These are phyloP conservation scores for Ptyas mucosa DNA, from an alignment of 2,113 vertebrate species.

Conservation along the genomic window DNA sequence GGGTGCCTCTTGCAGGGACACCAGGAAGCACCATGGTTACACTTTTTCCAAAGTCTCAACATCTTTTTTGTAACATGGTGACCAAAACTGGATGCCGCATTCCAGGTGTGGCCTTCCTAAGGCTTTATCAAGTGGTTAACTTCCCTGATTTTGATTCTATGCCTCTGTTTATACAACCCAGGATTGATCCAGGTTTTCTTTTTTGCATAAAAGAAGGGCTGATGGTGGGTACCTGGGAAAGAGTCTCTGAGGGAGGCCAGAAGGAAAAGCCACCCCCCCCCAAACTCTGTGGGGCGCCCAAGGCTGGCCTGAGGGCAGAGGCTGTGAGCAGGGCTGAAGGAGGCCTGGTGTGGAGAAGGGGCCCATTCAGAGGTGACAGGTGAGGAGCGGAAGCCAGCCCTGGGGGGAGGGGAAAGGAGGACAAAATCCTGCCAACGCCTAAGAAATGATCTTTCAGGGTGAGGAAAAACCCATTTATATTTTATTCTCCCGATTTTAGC, in stretches of 20 bases:
- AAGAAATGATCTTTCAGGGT: not conserved
- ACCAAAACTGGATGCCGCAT: no score
- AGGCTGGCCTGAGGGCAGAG: not conserved
- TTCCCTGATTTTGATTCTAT: not conserved
- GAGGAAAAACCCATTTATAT: not conserved
- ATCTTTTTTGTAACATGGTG: no score
- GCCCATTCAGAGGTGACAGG: not conserved
- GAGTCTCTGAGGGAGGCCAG: no score
- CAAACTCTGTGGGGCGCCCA: no score
- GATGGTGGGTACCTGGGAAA: not conserved
- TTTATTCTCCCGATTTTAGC: not conserved
- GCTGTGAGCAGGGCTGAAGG: not conserved
- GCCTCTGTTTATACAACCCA: not conserved
- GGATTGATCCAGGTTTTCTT: not conserved
- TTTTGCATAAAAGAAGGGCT: not conserved
- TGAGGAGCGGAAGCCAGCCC: not conserved
- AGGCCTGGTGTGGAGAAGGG: not conserved
- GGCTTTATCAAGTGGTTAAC: not conserved
- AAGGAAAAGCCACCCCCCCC: not conserved
- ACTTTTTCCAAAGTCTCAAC: no score
- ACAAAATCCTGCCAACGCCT: not conserved
- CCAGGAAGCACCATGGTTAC: not conserved
- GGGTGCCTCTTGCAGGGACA: not conserved
- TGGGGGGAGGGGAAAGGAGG: rapidly evolving
- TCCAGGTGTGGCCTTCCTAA: not conserved